Conservation (phyloP, 2,797 vertebrate genomes). For the Pygocentrus nattereri region DNA sequence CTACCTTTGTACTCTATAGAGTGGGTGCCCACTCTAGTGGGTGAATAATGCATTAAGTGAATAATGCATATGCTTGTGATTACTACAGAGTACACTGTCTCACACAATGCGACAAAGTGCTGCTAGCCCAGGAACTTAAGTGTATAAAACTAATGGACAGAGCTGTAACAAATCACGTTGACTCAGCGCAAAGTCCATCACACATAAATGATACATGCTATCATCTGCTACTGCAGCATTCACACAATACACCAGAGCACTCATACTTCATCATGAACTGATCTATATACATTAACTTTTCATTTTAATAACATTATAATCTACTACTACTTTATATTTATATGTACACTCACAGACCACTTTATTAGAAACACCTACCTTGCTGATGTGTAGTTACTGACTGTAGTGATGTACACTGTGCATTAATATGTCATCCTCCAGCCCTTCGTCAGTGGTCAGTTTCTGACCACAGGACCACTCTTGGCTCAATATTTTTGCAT, state of each 20-base stretch:
- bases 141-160: slow-evolving; percentile 37
- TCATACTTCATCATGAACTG: neutral
- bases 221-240: neutral
- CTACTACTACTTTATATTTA: neutral
- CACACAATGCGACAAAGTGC: slow-evolving; percentile 42
- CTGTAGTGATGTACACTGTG: too few species aligned
- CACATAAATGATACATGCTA: slow-evolving; percentile 32
- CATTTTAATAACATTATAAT: neutral
- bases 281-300: neutral
- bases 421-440: too few species aligned
- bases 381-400: too few species aligned
- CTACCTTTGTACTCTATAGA: slow-evolving; percentile 46
- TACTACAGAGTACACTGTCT: slow-evolving; percentile 43
- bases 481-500: too few species aligned
- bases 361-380: too few species aligned
- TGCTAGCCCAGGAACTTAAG: slow-evolving; percentile 27
- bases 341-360: too few species aligned
- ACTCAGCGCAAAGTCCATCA: neutral
- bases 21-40: slow-evolving; percentile 44
- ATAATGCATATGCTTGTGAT: slow-evolving; percentile 59
- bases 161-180: slow-evolving; percentile 30
- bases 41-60: slow-evolving; percentile 62
- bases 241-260: neutral
- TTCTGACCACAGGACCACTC: too few species aligned
- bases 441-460: too few species aligned